Evolutionary conservation across 2,888 invertebrate genomes (phyloP), one percentile per base, ranked within the genome.

Genomic region (Alcis repandata): DNA sequence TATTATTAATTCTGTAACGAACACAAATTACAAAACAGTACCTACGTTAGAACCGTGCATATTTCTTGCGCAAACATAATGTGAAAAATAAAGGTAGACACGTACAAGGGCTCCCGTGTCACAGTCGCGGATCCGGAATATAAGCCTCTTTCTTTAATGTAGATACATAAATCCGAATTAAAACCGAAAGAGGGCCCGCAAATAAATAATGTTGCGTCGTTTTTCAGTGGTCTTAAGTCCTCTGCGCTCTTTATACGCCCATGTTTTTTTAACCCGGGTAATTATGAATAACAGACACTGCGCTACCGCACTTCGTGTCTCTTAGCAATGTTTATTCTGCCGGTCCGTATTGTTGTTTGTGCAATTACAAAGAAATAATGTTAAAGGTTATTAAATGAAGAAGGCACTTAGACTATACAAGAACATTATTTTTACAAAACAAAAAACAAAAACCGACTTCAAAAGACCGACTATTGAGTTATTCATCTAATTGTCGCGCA

Each of bases 131-230:
- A 72, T 77, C 59, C 69, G 75, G 73, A 73, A 79, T 83, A 79
- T 86, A 88, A 88, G 87, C 86, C 80, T 83, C 84, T 84, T 88
- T 86, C 86, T 87, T 85, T 88, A 88, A 91, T 89, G 87, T 88
- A 83, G 83, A 88, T 85, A 87, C 88, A 91, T 92, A 91, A 91
- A 92, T 92, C 87, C 86, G 90, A 90, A 91, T 92, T 91, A 90
- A 91, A 89, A 89, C 85, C 79, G 78, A 86, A 91, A 87, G 85
- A 88, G 87, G 86, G 80, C 82, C 80, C 74, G 65, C 79, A 83
- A 85, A 89, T 91, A 91, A 91, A 89, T 90, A 91, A 91, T 91
- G 88, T 79, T 74, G 72, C 74, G 84, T 86, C 90, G 84, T 91
- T 91, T 89, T 89, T 91, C 87, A 90, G 83, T 86, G 87, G 89